These are phyloP conservation scores for Colius striatus DNA, from an alignment of 2,113 vertebrate genomes.

Conservation along the genomic window DNA sequence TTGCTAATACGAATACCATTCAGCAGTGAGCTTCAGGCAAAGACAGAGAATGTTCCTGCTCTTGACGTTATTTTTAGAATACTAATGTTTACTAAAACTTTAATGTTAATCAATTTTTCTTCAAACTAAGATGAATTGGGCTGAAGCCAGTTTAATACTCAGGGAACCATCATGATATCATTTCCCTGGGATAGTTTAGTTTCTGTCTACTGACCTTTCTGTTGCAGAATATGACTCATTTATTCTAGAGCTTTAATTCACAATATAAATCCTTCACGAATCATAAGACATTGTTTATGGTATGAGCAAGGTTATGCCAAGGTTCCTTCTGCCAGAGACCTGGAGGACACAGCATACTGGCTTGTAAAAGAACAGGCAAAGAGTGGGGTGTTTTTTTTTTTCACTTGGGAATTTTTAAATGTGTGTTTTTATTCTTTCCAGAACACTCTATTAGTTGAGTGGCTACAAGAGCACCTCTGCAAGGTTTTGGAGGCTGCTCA, in stretches of 20 bases:
- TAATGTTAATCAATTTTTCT: not conserved
- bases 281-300: not conserved
- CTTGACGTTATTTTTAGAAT: not conserved
- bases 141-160: not conserved
- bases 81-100: not conserved
- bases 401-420: not conserved
- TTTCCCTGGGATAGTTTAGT: not conserved
- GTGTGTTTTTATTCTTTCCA: not conserved
- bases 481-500: not conserved
- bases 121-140: not conserved
- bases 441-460: not conserved
- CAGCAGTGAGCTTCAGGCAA: not conserved
- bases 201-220: not conserved
- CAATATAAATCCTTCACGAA: not conserved
- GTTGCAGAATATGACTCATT: conserved; percentile 4
- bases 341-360: no score
- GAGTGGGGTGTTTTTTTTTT: not conserved
- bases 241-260: not conserved
- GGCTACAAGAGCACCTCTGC: not conserved
- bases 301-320: not conserved
- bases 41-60: not conserved
- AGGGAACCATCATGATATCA: accelerated
- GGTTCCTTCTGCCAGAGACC: not conserved
- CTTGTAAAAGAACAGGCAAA: not conserved
- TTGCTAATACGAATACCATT: not conserved